Evolutionary conservation across 2,113 vertebrate genomes (phyloP).

Genomic region (Tragelaphus scriptus): DNA sequence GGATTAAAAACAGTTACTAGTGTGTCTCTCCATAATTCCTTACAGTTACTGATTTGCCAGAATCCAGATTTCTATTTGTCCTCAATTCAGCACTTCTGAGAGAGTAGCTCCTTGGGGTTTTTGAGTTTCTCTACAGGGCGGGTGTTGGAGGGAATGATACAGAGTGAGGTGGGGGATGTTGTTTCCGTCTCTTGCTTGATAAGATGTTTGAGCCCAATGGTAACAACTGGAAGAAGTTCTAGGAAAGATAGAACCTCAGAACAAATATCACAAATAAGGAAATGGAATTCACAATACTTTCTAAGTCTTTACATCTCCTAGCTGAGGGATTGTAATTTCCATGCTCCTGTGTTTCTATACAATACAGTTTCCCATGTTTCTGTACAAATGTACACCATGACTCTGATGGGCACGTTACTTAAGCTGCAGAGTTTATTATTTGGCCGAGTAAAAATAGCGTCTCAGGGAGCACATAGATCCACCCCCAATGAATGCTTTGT

Average conservation of each 20-base stretch:
- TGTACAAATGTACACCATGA: neutral
- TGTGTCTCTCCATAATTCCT: neutral
- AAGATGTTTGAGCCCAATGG: neutral
- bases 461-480: neutral
- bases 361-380: neutral
- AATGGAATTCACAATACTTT: neutral
- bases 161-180: neutral
- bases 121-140: neutral
- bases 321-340: neutral
- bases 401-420: neutral
- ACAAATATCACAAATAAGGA: neutral
- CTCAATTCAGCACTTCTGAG: neutral
- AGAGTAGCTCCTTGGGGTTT: neutral
- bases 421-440: neutral
- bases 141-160: neutral
- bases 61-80: neutral
- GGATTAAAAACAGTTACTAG: neutral
- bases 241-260: neutral
- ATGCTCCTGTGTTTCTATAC: neutral
- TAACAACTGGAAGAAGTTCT: neutral
- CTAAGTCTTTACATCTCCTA: neutral
- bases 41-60: neutral
- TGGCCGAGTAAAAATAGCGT: neutral
- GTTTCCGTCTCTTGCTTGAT: neutral
- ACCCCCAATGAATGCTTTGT: neutral